Conservation (phyloP, 2,888 invertebrate species). For the Hypercompe scribonia region DNA sequence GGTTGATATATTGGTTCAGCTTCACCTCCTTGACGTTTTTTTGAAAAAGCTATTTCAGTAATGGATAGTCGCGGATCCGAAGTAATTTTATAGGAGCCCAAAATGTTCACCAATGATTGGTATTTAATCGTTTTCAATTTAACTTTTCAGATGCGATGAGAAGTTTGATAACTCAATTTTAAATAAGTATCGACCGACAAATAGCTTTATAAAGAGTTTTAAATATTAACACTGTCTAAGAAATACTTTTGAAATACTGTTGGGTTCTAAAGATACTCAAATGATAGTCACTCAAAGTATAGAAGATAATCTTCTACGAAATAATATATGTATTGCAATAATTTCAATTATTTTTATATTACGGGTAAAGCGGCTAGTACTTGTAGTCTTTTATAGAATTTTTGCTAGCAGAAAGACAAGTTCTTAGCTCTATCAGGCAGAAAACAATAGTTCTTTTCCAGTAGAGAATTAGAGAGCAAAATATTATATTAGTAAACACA, state of each 20-base stretch:
- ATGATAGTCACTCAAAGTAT: neutral
- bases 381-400: too few relatives aligned
- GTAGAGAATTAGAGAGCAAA: too few relatives aligned
- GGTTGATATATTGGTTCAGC: conserved; percentile 73
- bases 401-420: too few relatives aligned
- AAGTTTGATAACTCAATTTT: conserved; percentile 73
- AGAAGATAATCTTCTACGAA: neutral
- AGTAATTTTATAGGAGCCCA: conserved; percentile 66
- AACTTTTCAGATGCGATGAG: conserved; percentile 71
- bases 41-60: conserved; percentile 72
- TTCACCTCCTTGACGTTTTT: conserved; percentile 77
- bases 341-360: neutral
- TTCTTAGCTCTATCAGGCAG: neutral
- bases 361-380: too few relatives aligned
- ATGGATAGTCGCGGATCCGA: conserved; percentile 71
- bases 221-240: conserved; percentile 9
- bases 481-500: too few relatives aligned
- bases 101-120: conserved; percentile 70
- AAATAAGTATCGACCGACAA: conserved; percentile 54
- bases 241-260: neutral
- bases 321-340: neutral
- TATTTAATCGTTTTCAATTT: conserved; percentile 79
- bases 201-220: conserved; percentile 25
- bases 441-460: neutral
- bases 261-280: neutral